Evolutionary conservation across 1,140 invertebrate species (phyloP).

Genomic region (Diorhabda elongata): DNA sequence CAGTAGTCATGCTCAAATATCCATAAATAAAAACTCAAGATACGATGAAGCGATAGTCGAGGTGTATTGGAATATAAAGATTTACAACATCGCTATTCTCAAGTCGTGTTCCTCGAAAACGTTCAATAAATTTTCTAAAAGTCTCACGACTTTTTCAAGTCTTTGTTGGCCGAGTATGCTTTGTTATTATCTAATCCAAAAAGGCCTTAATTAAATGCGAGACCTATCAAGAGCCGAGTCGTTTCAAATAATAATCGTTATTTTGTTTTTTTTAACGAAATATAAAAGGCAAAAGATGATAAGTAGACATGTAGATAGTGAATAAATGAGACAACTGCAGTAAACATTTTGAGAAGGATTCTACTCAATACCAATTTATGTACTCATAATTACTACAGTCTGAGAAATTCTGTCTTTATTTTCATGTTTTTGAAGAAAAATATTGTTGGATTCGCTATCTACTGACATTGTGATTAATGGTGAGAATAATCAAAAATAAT

Average conservation of each 20-base stretch:
- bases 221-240: neutral
- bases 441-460: no score
- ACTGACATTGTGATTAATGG: no score
- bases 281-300: no score
- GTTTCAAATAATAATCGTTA: neutral
- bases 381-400: no score
- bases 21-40: constrained; percentile 16
- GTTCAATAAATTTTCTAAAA: constrained; percentile 14
- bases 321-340: no score
- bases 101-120: constrained; percentile 15
- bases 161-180: neutral
- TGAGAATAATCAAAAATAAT: no score
- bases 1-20: constrained; percentile 10
- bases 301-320: no score
- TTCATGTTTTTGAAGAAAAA: no score
- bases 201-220: neutral
- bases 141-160: constrained; percentile 10
- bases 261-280: no score
- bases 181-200: neutral
- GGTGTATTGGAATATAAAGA: constrained; percentile 12
- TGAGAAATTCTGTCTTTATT: no score
- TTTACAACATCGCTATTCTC: constrained; percentile 10
- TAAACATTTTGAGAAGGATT: no score
- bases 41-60: constrained; percentile 5
- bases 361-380: no score